A percentile compares a stretch with the other conserved stretches of the same genome.
phyloP scores from a whole-genome alignment of 2,797 vertebrate species.

The Saxicola maurus region DNA sequence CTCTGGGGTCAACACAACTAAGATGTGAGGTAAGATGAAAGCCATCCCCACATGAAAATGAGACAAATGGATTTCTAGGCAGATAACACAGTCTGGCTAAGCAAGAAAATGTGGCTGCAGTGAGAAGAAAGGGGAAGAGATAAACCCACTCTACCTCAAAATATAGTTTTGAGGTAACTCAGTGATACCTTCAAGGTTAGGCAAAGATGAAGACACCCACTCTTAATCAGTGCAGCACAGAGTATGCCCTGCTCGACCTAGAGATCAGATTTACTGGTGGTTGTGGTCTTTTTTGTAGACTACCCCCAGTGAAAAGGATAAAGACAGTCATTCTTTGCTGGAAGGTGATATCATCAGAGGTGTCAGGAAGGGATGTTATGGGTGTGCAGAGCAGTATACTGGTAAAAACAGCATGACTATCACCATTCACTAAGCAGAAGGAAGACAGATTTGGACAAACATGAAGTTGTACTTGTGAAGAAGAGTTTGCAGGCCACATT shows the following conservation, averaged over 20 bases:
- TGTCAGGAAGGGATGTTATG: neutral
- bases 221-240: neutral
- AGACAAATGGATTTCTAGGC: neutral
- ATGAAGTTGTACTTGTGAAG: neutral
- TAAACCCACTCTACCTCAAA: neutral
- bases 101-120: neutral
- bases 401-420: neutral
- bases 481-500: neutral
- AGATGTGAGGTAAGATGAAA: neutral
- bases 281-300: neutral
- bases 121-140: neutral
- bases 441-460: neutral
- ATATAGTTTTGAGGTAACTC: neutral
- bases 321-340: neutral
- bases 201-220: neutral
- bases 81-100: neutral
- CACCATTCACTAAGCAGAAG: neutral
- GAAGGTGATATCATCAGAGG: neutral
- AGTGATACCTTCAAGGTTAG: neutral
- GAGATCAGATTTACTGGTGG: neutral
- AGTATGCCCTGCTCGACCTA: neutral
- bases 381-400: neutral
- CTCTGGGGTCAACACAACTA: accelerated
- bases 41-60: neutral
- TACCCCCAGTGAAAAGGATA: neutral